Evolutionary conservation across 2,113 vertebrate species (phyloP), one percentile per base, ranked within the genome.

Genomic region (Chitala chitala): DNA sequence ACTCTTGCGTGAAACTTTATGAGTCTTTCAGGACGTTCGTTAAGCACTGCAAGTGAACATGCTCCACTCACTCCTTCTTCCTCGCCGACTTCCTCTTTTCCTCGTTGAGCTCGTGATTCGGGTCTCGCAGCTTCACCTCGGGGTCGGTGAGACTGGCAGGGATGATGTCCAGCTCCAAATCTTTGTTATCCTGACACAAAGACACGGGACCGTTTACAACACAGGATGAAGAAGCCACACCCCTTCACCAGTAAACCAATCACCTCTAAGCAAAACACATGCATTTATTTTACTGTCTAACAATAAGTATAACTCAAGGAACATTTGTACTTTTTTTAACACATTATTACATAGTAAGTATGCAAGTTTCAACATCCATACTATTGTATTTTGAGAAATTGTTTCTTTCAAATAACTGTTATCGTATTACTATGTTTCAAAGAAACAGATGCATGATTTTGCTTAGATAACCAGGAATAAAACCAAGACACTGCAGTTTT

Each of bases 71-170:
- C 97, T 99, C 97, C 87, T 98, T 99, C 84, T 98, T 98, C 80
- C 97, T 91, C 65, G 97, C 95, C 0, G 94, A 97, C 76, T 98
- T 97, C 77, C 96, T 91, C 87, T 99, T 99, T 83, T 99, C 97
- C 74, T 99, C 97, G 65, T 98, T 99, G 83, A 94, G 85, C 82
- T 98, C 95, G 0, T 98, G 95, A 83, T 91, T 92, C 71, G 95
- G 93, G 72, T 99, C 96, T 3, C 92, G 89, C 22, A 99, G 91
- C 82, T 96, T 99, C 44, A 98, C 97, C 74, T 98, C 96, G 0
- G 94, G 94, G 86, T 98, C 97, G 0, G 95, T 96, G 83, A 99
- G 91, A 83, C 94, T 98, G 80, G 96, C 97, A 72, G 97, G 97
- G 82, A 97, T 94, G 78, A 96, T 93, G 84, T 98, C 97, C 76